Percentiles rank a stretch among this genome's conserved stretches.
These are phyloP conservation scores for Protosalanx chinensis DNA, from an alignment of 2,797 vertebrate genomes.

Conservation along the genomic window DNA sequence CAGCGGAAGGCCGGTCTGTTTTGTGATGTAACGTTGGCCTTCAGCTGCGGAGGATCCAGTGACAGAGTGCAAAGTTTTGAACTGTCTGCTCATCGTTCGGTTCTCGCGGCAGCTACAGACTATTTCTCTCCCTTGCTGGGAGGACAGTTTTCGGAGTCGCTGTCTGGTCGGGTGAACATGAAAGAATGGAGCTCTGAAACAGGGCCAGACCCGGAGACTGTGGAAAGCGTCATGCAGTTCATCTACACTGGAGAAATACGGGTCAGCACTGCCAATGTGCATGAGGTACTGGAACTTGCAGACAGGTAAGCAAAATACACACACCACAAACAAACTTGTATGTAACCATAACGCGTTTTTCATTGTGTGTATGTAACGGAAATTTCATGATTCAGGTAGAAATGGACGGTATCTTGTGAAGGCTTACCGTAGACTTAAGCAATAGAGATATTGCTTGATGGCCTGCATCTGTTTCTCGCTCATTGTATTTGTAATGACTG, in stretches of 20 bases:
- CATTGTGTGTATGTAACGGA: background rate
- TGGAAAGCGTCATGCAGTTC: constrained; percentile 87
- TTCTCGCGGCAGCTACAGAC: constrained; percentile 83
- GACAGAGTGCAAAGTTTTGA: constrained; percentile 60
- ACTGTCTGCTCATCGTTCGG: constrained; percentile 81
- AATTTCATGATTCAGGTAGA: too few relatives aligned
- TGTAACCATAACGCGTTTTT: background rate
- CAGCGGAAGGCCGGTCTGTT: constrained; percentile 82
- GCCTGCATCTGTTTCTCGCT: too few relatives aligned
- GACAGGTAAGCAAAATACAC: constrained; percentile 78
- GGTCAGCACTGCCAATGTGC: constrained; percentile 84
- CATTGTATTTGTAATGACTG: background rate
- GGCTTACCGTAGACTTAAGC: too few relatives aligned
- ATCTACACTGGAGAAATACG: constrained; percentile 91
- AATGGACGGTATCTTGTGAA: too few relatives aligned
- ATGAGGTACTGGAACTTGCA: constrained; percentile 89
- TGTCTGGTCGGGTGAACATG: constrained; percentile 81
- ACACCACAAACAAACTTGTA: too few relatives aligned
- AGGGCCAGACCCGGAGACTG: constrained; percentile 85
- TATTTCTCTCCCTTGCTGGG: constrained; percentile 82
- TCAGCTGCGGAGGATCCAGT: constrained; percentile 58
- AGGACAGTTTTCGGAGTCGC: constrained; percentile 80
- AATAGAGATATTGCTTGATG: too few relatives aligned
- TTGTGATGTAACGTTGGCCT: constrained; percentile 83
- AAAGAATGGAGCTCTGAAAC: constrained; percentile 87